phyloP scores from a whole-genome alignment of 2,888 invertebrate species.

The Tinea trinotella region DNA sequence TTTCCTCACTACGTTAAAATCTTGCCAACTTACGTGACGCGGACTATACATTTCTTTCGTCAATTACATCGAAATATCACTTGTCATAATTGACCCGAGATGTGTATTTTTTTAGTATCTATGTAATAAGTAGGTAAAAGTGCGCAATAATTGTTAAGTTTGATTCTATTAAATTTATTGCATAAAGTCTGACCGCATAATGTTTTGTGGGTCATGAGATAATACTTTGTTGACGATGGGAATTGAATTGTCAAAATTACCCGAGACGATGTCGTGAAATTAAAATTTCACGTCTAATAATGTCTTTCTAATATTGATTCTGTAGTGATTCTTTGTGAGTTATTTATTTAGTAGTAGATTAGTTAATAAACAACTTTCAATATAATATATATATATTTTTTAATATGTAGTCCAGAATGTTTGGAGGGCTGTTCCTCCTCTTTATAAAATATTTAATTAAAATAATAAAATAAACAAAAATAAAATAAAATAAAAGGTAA shows the following conservation, averaged over 20 bases:
- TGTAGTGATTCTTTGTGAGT: too few relatives aligned
- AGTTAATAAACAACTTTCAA: too few relatives aligned
- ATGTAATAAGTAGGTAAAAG: conserved; percentile 1
- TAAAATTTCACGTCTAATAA: background rate
- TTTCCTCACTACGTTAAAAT: too few relatives aligned
- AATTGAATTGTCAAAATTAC: background rate
- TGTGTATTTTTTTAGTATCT: background rate
- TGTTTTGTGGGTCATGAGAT: background rate
- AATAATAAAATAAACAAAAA: background rate
- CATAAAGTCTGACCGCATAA: conserved; percentile 13
- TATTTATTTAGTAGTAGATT: background rate
- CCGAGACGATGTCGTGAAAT: background rate
- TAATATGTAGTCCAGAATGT: too few relatives aligned
- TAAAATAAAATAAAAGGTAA: background rate
- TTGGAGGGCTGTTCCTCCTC: too few relatives aligned
- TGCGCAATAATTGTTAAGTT: background rate
- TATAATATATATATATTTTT: too few relatives aligned
- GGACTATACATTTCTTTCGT: too few relatives aligned
- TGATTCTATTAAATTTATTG: conserved; percentile 1
- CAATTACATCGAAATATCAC: too few relatives aligned
- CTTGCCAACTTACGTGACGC: too few relatives aligned
- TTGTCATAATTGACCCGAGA: too few relatives aligned
- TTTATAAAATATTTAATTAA: too few relatives aligned
- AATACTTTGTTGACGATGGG: background rate
- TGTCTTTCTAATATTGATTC: background rate